A percentile compares a stretch with the other conserved stretches of the same genome.
phyloP scores from a whole-genome alignment of 2,888 invertebrate genomes.

The Acleris literana region DNA sequence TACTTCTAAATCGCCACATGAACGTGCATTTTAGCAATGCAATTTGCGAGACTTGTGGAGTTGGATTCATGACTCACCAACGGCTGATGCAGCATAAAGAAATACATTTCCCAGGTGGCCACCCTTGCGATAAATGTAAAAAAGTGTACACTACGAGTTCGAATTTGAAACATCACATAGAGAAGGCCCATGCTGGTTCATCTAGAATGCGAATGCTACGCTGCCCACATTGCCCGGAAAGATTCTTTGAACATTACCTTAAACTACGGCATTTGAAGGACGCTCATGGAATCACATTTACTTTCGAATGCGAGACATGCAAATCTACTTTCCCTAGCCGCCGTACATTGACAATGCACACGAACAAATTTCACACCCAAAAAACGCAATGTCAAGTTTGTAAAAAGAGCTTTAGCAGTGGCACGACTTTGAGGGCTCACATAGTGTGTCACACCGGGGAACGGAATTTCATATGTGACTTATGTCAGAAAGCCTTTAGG shows the following conservation, averaged over 20 bases:
- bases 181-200: constrained; percentile 62
- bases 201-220: constrained; percentile 60
- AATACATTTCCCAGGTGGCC: constrained; percentile 64
- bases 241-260: constrained; percentile 65
- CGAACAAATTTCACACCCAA: constrained; percentile 63
- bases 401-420: constrained; percentile 73
- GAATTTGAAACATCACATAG: constrained; percentile 64
- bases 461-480: constrained; percentile 61
- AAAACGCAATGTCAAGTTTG: constrained; percentile 77
- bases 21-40: constrained; percentile 71
- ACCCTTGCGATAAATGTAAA: constrained; percentile 68
- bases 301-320: constrained; percentile 64
- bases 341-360: constrained; percentile 64
- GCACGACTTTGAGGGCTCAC: constrained; percentile 62
- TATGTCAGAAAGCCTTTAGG: constrained; percentile 79
- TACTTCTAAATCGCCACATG: constrained; percentile 69
- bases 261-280: constrained; percentile 71
- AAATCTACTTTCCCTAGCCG: constrained; percentile 60
- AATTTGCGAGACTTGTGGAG: constrained; percentile 68
- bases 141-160: constrained; percentile 76
- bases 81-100: constrained; percentile 66
- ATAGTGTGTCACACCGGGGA: constrained; percentile 64
- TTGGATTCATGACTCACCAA: constrained; percentile 67
- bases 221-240: constrained; percentile 64
- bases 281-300: constrained; percentile 62